Evolutionary conservation across 2,888 invertebrate species (phyloP), one percentile per base, ranked within the genome.

Genomic region (Noctua janthina): DNA sequence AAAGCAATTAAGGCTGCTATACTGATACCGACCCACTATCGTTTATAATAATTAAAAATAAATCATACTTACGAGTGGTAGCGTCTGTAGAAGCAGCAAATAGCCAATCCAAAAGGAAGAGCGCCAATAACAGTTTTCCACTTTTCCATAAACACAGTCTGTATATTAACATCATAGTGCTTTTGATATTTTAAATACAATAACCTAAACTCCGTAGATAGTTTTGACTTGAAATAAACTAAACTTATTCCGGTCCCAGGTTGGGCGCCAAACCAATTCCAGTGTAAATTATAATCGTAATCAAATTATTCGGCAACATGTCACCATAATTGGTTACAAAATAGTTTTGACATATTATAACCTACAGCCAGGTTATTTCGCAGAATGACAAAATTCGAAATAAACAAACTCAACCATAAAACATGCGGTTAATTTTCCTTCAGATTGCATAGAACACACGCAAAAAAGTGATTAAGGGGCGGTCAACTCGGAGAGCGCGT

Each of bases 401-500:
- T 86, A 90, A 90, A 83, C 84, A 88, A 90, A 91, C 90, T 92
- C 88, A 92, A 92, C 89, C 90, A 93, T 92, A 92, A 94, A 94
- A 93, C 92, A 93, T 93, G 94, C 92, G 91, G 90, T 91, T 91
- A 92, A 92, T 91, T 91, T 89, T 91, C 90, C 86, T 91, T 89
- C 85, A 92, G 92, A 94, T 93, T 95, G 93, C 94, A 94, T 94
- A 93, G 90, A 93, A 92, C 93, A 93, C 96, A 96, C 96, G 96
- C 96, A 93, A 96, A 93, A 92, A 92, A 94, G 95, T 94, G 94
- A 95, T 96, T 96, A 96, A 92, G 93, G 90, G 92, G 88, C 91
- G 92, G 90, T 92, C 91, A 93, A 93, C 92, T 93, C 92, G 87
- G 86, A 91, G 92, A 92, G 88, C 89, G 89, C 90, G 87, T 90